phyloP scores from a whole-genome alignment of 2,797 vertebrate genomes.

The Muscicapa striata region DNA sequence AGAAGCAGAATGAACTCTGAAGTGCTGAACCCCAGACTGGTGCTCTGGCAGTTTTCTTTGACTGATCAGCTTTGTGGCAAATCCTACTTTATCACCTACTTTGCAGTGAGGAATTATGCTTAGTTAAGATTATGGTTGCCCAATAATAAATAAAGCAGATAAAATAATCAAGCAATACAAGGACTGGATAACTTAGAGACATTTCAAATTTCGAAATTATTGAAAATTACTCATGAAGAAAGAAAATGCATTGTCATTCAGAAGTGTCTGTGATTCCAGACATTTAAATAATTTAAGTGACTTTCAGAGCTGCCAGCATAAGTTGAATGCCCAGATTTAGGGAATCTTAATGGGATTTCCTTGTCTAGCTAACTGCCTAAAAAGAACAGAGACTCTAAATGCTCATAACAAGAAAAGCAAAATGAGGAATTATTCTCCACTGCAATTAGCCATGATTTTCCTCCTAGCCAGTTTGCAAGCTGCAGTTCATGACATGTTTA shows the following conservation, averaged over 20 bases:
- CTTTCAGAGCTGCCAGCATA: not conserved
- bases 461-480: not conserved
- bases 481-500: not conserved
- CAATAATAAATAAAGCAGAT: not conserved
- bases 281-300: not conserved
- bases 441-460: not conserved
- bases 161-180: not conserved
- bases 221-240: not conserved
- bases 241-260: not conserved
- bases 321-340: not conserved
- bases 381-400: not conserved
- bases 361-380: not conserved
- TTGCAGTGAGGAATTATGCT: not conserved
- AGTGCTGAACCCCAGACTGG: not conserved
- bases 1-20: not conserved
- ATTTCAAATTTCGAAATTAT: not conserved
- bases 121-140: not conserved
- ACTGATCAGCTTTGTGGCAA: not conserved
- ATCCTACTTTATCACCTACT: not conserved
- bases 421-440: not conserved
- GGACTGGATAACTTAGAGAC: not conserved
- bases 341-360: not conserved
- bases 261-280: not conserved
- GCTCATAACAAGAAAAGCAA: not conserved
- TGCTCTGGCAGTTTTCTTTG: not conserved